These are phyloP conservation scores for Casuarius casuarius DNA, from an alignment of 2,113 vertebrate species.

Conservation along the genomic window DNA sequence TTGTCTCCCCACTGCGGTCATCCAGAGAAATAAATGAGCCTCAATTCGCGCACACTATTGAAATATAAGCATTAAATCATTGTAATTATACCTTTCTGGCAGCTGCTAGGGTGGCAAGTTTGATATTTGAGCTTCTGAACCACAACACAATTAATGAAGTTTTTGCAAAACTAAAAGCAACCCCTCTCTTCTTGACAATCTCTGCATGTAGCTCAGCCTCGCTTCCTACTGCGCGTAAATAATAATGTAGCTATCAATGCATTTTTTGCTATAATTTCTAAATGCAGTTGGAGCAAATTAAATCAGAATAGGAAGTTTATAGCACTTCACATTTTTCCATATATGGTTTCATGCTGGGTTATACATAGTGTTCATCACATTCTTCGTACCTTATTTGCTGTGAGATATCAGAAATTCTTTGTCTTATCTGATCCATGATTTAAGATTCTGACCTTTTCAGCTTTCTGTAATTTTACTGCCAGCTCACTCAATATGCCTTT, in stretches of 20 bases:
- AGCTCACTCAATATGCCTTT: slow-evolving; percentile 34
- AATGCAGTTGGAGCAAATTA: neutral
- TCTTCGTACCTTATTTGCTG: neutral
- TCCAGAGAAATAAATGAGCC: neutral
- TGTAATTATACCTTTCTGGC: neutral
- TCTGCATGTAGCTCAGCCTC: neutral
- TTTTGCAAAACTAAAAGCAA: slow-evolving; percentile 26
- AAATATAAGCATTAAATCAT: neutral
- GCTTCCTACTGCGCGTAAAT: neutral
- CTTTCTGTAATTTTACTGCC: slow-evolving; percentile 44
- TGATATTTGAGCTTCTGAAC: slow-evolving; percentile 23
- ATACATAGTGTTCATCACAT: slow-evolving; percentile 5
- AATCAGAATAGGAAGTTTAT: slow-evolving; percentile 44
- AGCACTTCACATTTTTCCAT: slow-evolving; percentile 1
- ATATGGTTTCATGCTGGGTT: neutral
- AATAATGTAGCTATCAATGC: slow-evolving; percentile 3
- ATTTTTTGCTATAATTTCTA: slow-evolving; percentile 29
- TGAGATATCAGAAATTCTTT: slow-evolving; percentile 48
- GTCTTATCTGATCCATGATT: slow-evolving; percentile 60
- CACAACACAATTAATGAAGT: slow-evolving; percentile 9
- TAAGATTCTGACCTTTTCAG: slow-evolving; percentile 67
- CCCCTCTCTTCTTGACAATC: neutral
- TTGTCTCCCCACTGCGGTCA: neutral
- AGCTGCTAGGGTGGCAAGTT: neutral
- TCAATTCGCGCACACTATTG: neutral